Conservation (phyloP, 2,113 vertebrate species). For the Cettia cetti region DNA sequence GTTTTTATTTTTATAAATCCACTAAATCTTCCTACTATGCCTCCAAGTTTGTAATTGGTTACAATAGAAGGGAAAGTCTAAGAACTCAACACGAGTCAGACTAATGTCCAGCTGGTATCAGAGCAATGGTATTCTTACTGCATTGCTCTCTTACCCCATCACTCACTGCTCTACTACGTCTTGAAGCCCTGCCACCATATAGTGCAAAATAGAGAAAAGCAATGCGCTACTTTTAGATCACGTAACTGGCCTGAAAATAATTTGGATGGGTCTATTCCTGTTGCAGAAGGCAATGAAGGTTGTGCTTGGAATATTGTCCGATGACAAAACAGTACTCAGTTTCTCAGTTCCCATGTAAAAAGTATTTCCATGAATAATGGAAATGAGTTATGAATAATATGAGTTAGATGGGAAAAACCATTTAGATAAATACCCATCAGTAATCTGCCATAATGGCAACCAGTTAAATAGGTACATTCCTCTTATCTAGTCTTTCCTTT, state of each 20-base stretch:
- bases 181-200: background rate
- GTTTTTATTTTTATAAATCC: background rate
- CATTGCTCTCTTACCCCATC: background rate
- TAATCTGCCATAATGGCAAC: background rate
- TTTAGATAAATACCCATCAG: background rate
- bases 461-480: background rate
- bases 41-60: background rate
- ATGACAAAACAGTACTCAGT: background rate
- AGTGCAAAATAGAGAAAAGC: background rate
- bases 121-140: background rate
- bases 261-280: background rate
- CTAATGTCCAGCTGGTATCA: background rate
- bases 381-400: background rate
- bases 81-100: background rate
- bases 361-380: background rate
- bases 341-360: background rate
- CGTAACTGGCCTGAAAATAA: background rate
- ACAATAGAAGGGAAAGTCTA: background rate
- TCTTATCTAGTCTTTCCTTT: constrained; percentile 16
- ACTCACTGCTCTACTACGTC: background rate
- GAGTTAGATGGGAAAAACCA: background rate
- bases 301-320: background rate
- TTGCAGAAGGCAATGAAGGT: background rate
- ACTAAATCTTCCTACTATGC: background rate
- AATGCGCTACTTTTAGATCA: background rate